Percentiles rank a stretch among this genome's conserved stretches.
These are phyloP conservation scores for Pseudorhiza aurosa DNA, from an alignment of 30 jellyfish, hydroid and myxozoan genomes.

Conservation along the genomic window DNA sequence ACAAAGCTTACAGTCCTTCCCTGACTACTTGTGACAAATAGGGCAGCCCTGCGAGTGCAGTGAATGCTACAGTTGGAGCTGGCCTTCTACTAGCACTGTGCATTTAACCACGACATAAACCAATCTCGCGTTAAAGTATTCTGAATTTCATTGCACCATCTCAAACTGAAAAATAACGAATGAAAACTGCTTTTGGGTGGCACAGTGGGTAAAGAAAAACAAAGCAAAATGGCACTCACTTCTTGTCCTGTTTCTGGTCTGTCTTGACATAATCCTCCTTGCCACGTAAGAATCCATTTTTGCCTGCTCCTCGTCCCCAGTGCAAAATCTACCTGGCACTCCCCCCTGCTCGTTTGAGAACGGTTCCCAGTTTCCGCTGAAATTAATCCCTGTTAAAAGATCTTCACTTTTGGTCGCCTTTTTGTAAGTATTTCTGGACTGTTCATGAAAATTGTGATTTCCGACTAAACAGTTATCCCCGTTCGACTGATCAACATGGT, in stretches of 20 bases:
- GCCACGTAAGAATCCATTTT: conserved; percentile 38
- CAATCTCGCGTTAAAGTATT: no score
- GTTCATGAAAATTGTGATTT: neutral
- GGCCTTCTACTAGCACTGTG: no score
- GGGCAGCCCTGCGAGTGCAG: no score
- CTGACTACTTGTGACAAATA: no score
- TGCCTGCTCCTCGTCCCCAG: neutral
- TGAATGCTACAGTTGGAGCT: no score
- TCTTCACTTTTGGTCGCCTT: neutral
- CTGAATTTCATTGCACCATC: no score
- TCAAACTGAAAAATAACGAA: no score
- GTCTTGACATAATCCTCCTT: conserved; percentile 41
- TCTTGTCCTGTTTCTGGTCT: conserved; percentile 50
- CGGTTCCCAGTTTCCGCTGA: conserved; percentile 52
- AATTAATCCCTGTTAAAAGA: conserved; percentile 2
- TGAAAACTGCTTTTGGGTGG: no score
- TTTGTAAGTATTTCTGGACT: neutral
- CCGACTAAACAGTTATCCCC: neutral
- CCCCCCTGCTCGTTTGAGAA: neutral
- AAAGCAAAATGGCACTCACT: conserved; percentile 21
- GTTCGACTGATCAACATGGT: neutral
- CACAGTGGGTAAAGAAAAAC: no score
- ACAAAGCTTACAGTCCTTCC: no score
- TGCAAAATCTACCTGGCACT: neutral
- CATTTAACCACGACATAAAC: no score